Conservation (phyloP, 2,888 invertebrate genomes). For the Ennomos quercinarius region DNA sequence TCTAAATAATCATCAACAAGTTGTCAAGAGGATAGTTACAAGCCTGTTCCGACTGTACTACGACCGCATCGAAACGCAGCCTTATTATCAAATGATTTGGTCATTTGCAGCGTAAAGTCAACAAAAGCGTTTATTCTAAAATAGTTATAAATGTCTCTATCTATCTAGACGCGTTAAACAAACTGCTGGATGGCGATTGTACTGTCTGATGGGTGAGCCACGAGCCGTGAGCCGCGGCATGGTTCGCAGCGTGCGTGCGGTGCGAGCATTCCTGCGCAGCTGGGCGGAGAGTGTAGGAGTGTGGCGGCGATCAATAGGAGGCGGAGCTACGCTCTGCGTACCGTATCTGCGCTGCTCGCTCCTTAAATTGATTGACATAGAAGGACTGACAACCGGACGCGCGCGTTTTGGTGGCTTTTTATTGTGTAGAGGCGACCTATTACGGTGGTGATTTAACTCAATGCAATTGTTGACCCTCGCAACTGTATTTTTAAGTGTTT, state of each 20-base stretch:
- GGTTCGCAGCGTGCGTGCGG: constrained; percentile 35
- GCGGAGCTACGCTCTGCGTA: constrained; percentile 75
- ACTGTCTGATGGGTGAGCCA: constrained; percentile 6
- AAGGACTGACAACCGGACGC: constrained; percentile 74
- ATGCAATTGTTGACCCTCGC: constrained; percentile 28
- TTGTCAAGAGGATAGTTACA: no score
- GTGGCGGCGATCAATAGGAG: constrained; percentile 68
- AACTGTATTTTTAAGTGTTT: constrained; percentile 12
- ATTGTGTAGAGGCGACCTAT: constrained; percentile 57
- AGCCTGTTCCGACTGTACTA: no score
- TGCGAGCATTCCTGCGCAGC: constrained; percentile 62
- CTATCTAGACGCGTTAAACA: no score
- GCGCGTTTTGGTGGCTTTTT: constrained; percentile 67
- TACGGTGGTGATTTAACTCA: constrained; percentile 58
- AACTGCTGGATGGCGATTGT: constrained; percentile 15
- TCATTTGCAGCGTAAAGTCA: no score
- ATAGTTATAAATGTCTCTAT: no score
- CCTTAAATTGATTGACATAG: constrained; percentile 80
- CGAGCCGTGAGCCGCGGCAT: neutral
- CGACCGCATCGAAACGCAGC: no score
- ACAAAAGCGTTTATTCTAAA: no score
- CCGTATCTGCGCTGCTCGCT: constrained; percentile 60
- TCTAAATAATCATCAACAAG: no score
- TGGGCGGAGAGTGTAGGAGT: constrained; percentile 60
- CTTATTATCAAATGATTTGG: no score